A percentile compares a stretch with the other conserved stretches of the same genome.
These are phyloP conservation scores for Parazoanthus swiftii DNA, from an alignment of 92 coral and sea anemone genomes.

Conservation along the genomic window DNA sequence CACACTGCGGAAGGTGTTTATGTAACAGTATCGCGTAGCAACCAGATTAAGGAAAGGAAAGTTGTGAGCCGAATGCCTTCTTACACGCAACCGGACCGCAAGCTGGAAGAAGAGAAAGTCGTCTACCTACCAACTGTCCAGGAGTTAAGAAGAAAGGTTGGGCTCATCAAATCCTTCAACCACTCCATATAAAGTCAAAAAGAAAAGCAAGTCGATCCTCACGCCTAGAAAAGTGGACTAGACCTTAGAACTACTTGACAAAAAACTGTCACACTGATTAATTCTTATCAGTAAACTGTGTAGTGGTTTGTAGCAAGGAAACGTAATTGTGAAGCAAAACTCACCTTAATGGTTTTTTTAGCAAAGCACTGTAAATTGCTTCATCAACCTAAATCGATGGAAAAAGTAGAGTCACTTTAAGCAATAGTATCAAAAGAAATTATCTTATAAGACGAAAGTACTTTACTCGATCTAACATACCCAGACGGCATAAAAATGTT, in stretches of 20 bases:
- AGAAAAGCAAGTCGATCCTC: neutral
- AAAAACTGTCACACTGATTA: neutral
- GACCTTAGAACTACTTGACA: too few relatives aligned
- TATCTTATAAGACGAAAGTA: too few relatives aligned
- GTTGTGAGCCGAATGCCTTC: neutral
- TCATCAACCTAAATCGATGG: constrained; percentile 21
- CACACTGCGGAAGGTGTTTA: constrained; percentile 38
- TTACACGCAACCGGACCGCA: constrained; percentile 20
- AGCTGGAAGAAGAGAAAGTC: constrained; percentile 16
- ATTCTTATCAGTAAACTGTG: neutral
- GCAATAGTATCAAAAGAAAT: too few relatives aligned
- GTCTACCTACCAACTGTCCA: constrained; percentile 17
- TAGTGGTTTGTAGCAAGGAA: neutral
- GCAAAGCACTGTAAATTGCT: constrained; percentile 17
- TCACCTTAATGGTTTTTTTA: constrained; percentile 32
- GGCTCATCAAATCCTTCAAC: neutral
- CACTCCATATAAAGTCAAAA: constrained; percentile 9
- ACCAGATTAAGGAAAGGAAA: constrained; percentile 25
- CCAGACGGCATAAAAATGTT: too few relatives aligned
- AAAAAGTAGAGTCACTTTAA: neutral
- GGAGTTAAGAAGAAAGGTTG: neutral
- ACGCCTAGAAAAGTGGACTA: neutral
- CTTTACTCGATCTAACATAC: too few relatives aligned
- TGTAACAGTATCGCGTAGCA: constrained; percentile 37
- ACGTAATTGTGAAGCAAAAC: neutral